Evolutionary conservation across 2,113 vertebrate species (phyloP).

Genomic region (Saccopteryx bilineata): DNA sequence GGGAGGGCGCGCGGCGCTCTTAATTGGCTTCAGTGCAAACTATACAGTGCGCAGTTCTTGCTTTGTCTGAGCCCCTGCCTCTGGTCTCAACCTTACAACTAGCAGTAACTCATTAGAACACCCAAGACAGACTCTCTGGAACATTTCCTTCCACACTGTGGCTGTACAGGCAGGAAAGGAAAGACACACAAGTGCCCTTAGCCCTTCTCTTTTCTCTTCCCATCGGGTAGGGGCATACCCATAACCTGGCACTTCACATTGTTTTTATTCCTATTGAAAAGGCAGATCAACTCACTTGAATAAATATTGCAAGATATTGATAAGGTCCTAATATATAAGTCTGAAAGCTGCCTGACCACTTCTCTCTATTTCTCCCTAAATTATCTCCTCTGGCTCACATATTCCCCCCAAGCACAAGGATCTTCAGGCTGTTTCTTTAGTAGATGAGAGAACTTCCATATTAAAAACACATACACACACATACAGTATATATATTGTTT

Average conservation of each 20-base stretch:
- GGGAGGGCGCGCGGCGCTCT: background rate
- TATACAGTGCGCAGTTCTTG: background rate
- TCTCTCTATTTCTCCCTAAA: background rate
- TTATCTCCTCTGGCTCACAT: background rate
- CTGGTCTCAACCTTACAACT: background rate
- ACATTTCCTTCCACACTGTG: background rate
- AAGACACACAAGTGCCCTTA: background rate
- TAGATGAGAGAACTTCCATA: background rate
- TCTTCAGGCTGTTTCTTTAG: background rate
- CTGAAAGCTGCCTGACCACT: background rate
- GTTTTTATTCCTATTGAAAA: constrained; percentile 31
- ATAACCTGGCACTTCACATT: background rate
- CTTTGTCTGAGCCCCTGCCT: background rate
- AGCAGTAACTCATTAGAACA: background rate
- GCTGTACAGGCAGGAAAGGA: background rate
- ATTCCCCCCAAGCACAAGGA: background rate
- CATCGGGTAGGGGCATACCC: background rate
- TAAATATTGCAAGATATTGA: background rate
- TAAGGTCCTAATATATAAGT: background rate
- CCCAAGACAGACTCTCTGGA: constrained; percentile 52
- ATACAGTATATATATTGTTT: background rate
- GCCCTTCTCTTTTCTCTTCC: background rate
- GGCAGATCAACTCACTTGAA: background rate
- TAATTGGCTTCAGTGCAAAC: constrained; percentile 22
- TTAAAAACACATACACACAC: background rate